Conservation (phyloP, 1,140 invertebrate species). For the Drosophila micromelanica region DNA sequence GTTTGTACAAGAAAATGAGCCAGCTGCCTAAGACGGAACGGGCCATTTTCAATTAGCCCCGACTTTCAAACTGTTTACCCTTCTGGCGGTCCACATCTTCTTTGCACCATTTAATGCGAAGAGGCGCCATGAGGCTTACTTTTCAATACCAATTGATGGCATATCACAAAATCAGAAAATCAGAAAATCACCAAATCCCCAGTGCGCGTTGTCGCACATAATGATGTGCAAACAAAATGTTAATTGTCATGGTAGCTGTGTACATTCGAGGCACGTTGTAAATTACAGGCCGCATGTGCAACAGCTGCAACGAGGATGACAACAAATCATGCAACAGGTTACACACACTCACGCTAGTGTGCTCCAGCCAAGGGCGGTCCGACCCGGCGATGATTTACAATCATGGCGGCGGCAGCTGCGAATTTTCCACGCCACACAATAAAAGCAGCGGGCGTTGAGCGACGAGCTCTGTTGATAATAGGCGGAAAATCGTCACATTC, state of each 20-base stretch:
- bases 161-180: too few species aligned
- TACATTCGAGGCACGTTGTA: conserved; percentile 42
- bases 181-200: conserved; percentile 6
- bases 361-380: conserved; percentile 35
- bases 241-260: conserved; percentile 33
- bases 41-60: conserved; percentile 54
- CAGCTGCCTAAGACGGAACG: conserved; percentile 9
- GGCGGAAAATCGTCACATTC: conserved; percentile 80
- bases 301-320: conserved; percentile 14
- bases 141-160: conserved; percentile 26
- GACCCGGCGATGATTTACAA: conserved; percentile 68
- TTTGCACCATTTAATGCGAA: conserved; percentile 12
- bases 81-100: conserved; percentile 1
- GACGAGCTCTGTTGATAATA: conserved; percentile 65
- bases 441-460: conserved; percentile 31
- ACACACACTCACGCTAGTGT: conserved; percentile 22
- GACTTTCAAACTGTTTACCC: conserved; percentile 15
- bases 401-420: conserved; percentile 45
- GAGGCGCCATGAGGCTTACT: conserved; percentile 36
- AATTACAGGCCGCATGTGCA: conserved; percentile 61
- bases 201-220: conserved; percentile 43
- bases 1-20: conserved; percentile 68
- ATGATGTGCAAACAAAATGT: conserved; percentile 64
- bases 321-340: conserved; percentile 81
- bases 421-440: conserved; percentile 73